phyloP scores from a whole-genome alignment of 2,888 invertebrate genomes.

The Clostera curtula region DNA sequence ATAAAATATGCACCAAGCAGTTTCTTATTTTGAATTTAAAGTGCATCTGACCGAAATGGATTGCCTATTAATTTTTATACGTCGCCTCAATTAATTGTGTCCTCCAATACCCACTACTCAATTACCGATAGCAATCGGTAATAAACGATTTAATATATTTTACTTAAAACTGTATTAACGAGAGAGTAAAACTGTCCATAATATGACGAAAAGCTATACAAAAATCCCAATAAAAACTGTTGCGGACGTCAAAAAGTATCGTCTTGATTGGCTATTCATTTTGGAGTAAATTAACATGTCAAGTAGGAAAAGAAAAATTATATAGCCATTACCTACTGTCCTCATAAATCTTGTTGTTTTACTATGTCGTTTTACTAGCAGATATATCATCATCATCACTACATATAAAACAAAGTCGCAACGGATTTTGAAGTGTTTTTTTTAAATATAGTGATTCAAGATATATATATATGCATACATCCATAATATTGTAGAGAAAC shows the following conservation, averaged over 20 bases:
- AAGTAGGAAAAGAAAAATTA: constrained; percentile 12
- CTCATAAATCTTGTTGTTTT: not conserved
- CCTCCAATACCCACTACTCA: constrained; percentile 24
- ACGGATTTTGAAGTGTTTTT: no score
- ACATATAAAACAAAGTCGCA: no score
- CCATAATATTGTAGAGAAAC: no score
- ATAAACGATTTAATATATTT: constrained; percentile 41
- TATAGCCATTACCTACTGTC: constrained; percentile 6
- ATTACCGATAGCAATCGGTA: constrained; percentile 57
- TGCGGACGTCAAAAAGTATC: constrained; percentile 25
- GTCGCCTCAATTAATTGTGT: constrained; percentile 12
- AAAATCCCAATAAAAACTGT: constrained; percentile 27
- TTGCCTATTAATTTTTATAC: not conserved
- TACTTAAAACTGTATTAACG: constrained; percentile 21
- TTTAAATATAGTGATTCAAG: no score
- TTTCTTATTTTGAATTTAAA: no score
- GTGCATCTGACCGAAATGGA: no score
- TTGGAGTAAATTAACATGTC: constrained; percentile 31
- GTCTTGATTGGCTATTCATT: constrained; percentile 41
- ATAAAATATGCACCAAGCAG: no score
- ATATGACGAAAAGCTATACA: constrained; percentile 25
- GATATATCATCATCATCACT: no score
- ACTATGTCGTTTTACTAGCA: not conserved
- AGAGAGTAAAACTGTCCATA: constrained; percentile 25
- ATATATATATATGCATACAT: no score